Conservation (phyloP, 2,113 vertebrate species). For the Peromyscus californicus region DNA sequence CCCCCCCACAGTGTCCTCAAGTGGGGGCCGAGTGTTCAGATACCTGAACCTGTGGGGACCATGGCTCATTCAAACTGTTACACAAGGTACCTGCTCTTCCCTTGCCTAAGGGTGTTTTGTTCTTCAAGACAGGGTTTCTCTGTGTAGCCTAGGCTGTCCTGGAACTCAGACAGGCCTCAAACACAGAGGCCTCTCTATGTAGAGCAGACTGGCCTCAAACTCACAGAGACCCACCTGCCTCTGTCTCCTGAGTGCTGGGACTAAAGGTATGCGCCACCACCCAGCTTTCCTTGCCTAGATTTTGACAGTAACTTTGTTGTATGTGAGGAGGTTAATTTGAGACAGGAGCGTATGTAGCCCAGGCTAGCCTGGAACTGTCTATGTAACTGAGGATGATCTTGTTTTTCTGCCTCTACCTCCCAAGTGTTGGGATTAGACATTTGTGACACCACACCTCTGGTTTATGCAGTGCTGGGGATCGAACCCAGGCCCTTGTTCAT, state of each 20-base stretch:
- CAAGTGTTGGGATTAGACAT: neutral
- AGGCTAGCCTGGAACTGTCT: neutral
- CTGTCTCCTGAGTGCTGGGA: too few relatives aligned
- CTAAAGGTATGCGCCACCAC: too few relatives aligned
- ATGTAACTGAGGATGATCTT: neutral
- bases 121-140: too few relatives aligned
- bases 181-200: too few relatives aligned
- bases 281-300: neutral
- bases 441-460: neutral
- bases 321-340: neutral
- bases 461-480: neutral
- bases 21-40: too few relatives aligned
- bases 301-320: neutral
- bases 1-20: too few relatives aligned
- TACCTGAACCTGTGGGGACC: neutral
- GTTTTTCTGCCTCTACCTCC: neutral
- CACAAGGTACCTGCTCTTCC: neutral
- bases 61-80: neutral
- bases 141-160: too few relatives aligned
- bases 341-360: neutral
- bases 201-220: too few relatives aligned
- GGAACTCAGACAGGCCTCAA: too few relatives aligned
- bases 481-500: neutral
- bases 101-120: neutral
- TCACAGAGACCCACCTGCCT: too few relatives aligned